Base-by-base conservation (phyloP, 2,113 vertebrate genomes). In the Xiphophorus hellerii region DNA sequence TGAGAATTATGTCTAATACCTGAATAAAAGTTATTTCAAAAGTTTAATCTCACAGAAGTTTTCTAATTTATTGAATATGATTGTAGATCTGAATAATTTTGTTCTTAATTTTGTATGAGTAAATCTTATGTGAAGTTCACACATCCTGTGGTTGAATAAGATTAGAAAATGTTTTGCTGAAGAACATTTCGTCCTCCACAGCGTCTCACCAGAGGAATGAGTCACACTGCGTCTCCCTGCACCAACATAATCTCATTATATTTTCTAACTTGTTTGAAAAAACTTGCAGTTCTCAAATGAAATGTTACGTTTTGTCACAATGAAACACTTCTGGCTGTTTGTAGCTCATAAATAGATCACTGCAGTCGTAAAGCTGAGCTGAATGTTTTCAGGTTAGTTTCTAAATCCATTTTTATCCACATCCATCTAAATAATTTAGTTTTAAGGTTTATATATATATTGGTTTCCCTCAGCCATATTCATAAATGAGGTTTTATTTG, bases 201-300 rank as follows among this genome's bases (percentile, higher is more conserved):
- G 2, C 20, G 3, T n/a, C 62, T 33, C 15, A 64, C 14, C 4
- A 64, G 31, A 11, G 30, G 30, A 30, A 22, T 63, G 27, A 30
- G 62, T 63, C 62, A 64, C 30, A 11, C 62, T 60, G 60, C 63
- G 48, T 60, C 29, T 44, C 28, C 62, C 60, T 69, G 37, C 27
- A 37, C 65, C 17, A 2, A 71, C 5, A 66, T 14, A 73, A 22
- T 13, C 37, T 81, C 44, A 60, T 54, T 22, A 42, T 64, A 73
- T 65, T 69, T 63, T 58, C 64, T n/a, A n/a, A 58, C 22, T 9
- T 58, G 25, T 58, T 11, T 58, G 51, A 58, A 58, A 12, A 58
- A 25, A 25, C 25, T 3, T n/a, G 9, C 25, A 25, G 17, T 10
- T 58, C 7, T 58, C 51, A 4, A 58, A 58, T 58, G 25, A 58